A percentile compares a stretch with the other conserved stretches of the same genome.
These are phyloP conservation scores for Oreochromis mossambicus DNA, from an alignment of 2,797 vertebrate species.

Conservation along the genomic window DNA sequence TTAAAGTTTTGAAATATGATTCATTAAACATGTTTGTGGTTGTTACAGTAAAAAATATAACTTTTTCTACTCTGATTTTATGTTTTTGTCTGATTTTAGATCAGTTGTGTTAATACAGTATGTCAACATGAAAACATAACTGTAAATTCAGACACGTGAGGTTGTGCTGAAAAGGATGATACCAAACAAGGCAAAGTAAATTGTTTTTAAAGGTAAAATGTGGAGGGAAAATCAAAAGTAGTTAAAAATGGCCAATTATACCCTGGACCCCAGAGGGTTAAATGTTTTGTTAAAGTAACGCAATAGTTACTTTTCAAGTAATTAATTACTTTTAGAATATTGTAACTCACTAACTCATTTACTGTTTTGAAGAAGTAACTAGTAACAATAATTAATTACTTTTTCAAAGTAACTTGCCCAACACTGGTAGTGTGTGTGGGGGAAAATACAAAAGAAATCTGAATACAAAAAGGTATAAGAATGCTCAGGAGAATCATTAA, in stretches of 20 bases:
- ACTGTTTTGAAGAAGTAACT: not conserved
- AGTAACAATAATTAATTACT: not conserved
- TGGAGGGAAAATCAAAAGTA: not conserved
- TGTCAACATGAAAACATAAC: too few relatives aligned
- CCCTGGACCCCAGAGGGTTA: accelerated
- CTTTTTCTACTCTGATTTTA: too few relatives aligned
- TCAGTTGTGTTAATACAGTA: accelerated
- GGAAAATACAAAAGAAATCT: not conserved
- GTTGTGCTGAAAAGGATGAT: accelerated
- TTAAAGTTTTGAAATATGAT: too few relatives aligned
- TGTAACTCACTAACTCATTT: not conserved
- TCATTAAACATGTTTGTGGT: too few relatives aligned
- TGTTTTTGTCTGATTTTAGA: too few relatives aligned
- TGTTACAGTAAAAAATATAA: too few relatives aligned
- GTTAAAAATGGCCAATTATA: accelerated
- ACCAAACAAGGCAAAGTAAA: not conserved
- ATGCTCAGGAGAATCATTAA: not conserved
- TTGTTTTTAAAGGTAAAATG: not conserved
- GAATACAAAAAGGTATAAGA: not conserved
- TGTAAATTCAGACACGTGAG: accelerated
- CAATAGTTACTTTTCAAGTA: not conserved
- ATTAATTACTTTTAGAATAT: not conserved
- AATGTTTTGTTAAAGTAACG: accelerated
- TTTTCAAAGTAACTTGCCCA: not conserved
- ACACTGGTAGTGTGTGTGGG: not conserved